Evolutionary conservation across 1,140 invertebrate species (phyloP), one percentile per base, ranked within the genome.

Genomic region (Adoxophyes honmai): DNA sequence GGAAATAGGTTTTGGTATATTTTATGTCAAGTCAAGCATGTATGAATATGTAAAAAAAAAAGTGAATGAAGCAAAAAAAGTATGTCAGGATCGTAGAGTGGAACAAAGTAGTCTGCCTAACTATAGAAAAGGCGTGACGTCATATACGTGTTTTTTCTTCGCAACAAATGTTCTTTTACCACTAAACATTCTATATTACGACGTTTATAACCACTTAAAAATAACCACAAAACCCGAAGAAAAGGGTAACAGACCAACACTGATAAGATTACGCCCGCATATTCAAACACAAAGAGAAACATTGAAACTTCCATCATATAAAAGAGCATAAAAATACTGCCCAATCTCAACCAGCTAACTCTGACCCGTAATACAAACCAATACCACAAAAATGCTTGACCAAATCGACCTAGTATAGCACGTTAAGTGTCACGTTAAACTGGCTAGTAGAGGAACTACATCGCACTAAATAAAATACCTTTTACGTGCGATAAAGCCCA

Each of bases 401-500:
- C n/a, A 48, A 48, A 48, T 11, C n/a, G 18, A 28, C 21, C 3
- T 48, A 48, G n/a, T 13, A 21, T n/a, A 18, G 28, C 6, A 48
- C 11, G 42, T 16, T 21, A 48, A n/a, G 42, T 16, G n/a, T 18
- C 21, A 11, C 21, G 48, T 39, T 55, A 64, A 60, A 57, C 52
- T 60, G 57, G 57, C 11, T 42, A 51, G 53, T 57, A 18, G 18
- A 21, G 14, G 16, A 33, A 48, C 57, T 34, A 62, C 64, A 68
- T 61, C 53, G 37, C 48, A 68, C 61, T 60, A 60, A 67, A 63
- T 67, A 67, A 67, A 64, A 62, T 64, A 68, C 60, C 63, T 65
- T 52, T 62, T 62, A 59, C 66, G 61, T 61, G 52, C 59, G 59
- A 68, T 68, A 68, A 68, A 66, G 63, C 61, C 48, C 59, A 35